Base-by-base conservation (phyloP, 92 coral and sea anemone species). In the Galaxea fascicularis region DNA sequence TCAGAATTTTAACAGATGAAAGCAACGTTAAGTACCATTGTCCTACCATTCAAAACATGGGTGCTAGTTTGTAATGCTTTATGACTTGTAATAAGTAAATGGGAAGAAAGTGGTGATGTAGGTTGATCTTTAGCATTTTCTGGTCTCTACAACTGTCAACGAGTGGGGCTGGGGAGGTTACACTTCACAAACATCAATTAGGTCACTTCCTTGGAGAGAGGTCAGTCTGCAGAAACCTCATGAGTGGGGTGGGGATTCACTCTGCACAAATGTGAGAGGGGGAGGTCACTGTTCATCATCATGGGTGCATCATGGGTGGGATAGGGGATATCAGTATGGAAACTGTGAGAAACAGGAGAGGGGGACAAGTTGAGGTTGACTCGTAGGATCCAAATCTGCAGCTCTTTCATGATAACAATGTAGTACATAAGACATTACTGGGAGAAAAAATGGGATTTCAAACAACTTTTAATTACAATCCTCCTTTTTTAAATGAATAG, bases 11-110 rank as follows among this genome's bases (percentile, higher is more conserved):
- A 62, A 4, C 27, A 51, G 73, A 82, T 31, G 44, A 26, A 47
- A 51, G 44, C 20, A 25, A 84, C 54, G 89, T 89, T 80, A 84
- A 89, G 92, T 89, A 89, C 92, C 92, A 84, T 77, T 49, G 56
- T 13, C 76, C 4, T 53, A 24, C 53, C 69, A 76, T 39, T 57
- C 57, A 41, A 45, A 77, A 24, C n/a, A n/a, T n/a, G n/a, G n/a
- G n/a, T n/a, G n/a, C n/a, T 7, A 46, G 9, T 46, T 7, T 7
- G 51, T 13, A 46, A 13, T 0, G 51, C 51, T 46, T 46, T 46
- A 46, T 46, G 51, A 7, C 8, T 13, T 46, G 51, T n/a, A n/a
- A 46, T 46, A 46, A 46, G 51, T 8, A 15, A 49, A 11, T 10
- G 17, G 56, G 56, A 15, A 49, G 56, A 49, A 10, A 11, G 17